Evolutionary conservation across 2,113 vertebrate species (phyloP).

Genomic region (Seriola rivoliana): DNA sequence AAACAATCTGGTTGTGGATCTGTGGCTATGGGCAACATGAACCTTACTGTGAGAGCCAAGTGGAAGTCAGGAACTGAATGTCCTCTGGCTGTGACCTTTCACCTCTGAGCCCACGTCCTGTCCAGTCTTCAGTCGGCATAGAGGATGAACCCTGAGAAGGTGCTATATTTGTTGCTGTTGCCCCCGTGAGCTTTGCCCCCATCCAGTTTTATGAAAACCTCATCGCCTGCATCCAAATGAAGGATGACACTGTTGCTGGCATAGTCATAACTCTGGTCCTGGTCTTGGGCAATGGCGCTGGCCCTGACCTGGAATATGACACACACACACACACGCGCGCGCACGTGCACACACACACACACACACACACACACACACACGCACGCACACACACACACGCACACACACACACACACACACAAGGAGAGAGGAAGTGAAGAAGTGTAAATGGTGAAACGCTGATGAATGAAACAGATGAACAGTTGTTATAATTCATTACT

Average conservation of each 20-base stretch:
- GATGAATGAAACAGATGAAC: not conserved
- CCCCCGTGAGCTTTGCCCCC: constrained; percentile 97
- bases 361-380: constrained; percentile 11
- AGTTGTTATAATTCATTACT: not conserved
- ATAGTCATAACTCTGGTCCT: constrained; percentile 98
- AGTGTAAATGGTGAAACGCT: not conserved
- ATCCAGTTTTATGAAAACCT: constrained; percentile 97
- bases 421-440: constrained; percentile 7
- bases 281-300: constrained; percentile 97
- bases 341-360: not conserved
- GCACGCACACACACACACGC: not conserved
- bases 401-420: not conserved
- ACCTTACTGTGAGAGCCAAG: constrained; percentile 47
- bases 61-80: constrained; percentile 57
- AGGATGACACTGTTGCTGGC: constrained; percentile 98
- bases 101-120: constrained; percentile 30
- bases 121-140: constrained; percentile 90
- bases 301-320: constrained; percentile 89
- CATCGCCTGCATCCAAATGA: constrained; percentile 95
- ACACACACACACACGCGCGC: constrained; percentile 3
- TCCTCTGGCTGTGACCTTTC: constrained; percentile 52
- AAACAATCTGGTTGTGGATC: constrained; percentile 53
- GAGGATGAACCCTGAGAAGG: constrained; percentile 98
- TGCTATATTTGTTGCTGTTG: constrained; percentile 99
- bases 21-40: constrained; percentile 64